Evolutionary conservation across 2,797 vertebrate genomes (phyloP), one percentile per base, ranked within the genome.

Genomic region (Molossus alvarezi): DNA sequence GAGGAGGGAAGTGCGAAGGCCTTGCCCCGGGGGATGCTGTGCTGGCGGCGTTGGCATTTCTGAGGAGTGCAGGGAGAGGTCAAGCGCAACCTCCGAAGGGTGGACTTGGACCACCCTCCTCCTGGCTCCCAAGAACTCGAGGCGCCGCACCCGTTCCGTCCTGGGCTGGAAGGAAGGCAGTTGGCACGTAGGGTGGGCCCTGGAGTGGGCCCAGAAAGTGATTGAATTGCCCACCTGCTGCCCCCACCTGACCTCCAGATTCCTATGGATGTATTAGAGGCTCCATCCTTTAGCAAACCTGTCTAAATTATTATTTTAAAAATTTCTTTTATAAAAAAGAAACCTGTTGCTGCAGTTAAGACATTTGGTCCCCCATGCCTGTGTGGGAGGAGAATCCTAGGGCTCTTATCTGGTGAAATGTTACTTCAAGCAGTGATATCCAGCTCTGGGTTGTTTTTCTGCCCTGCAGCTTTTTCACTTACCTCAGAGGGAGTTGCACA

Each of bases 301-400:
- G 73, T 37, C 58, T 73, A 27, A 53, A 69, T 93, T 71, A 33
- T 55, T 69, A 4, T 20, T 55, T 76, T 11, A 88, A 8, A 23
- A 58, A 17, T 55, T 77, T 77, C 75, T 9, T 15, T 62, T 62
- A 37, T 91, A 48, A 25, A 91, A 79, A 90, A 76, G 27, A 88
- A 86, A 95, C 91, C 84, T 95, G 94, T 96, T 97, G 96, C 86
- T 83, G 33, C 88, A 6, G 82, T n/a, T 71, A 84, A 83, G 84
- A n/a, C 64, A 53, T 57, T 76, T 77, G 84, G 41, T 88, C 21
- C 77, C 72, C 72, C 45, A 3, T 81, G 64, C 18, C 77, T 53
- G 4, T 18, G 64, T 87, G 57, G 72, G 76, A 69, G 58, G 73
- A 93, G 71, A 69, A 53, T 45, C 55, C 51, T 92, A 84, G 41